A percentile compares a stretch with the other conserved stretches of the same genome.
Evolutionary conservation across 1,140 invertebrate species (phyloP).

Genomic region (Musca vetustissima): DNA sequence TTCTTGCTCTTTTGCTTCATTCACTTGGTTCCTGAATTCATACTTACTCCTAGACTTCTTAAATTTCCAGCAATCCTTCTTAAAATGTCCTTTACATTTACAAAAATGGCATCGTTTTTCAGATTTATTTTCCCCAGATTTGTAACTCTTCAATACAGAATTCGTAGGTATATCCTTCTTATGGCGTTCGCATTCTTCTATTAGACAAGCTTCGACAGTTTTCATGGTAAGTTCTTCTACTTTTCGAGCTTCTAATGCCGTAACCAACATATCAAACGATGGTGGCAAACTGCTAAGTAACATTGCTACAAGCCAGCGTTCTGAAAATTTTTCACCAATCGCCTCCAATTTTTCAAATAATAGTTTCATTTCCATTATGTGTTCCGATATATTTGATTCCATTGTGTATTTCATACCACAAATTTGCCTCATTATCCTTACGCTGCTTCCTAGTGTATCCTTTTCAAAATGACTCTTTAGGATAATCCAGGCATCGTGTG

Average conservation of each 20-base stretch:
- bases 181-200: no score
- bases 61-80: neutral
- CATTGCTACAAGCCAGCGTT: conserved; percentile 28
- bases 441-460: conserved; percentile 29
- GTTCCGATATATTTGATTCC: conserved; percentile 32
- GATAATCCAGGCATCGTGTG: conserved; percentile 29
- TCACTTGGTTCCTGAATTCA: neutral
- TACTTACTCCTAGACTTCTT: neutral
- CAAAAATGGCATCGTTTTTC: neutral
- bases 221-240: no score
- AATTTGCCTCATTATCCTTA: conserved; percentile 24
- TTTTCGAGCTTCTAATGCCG: conserved; percentile 27
- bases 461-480: conserved; percentile 32
- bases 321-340: conserved; percentile 30
- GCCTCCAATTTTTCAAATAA: conserved; percentile 30
- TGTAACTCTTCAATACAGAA: no score
- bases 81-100: neutral
- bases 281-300: no score
- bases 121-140: no score
- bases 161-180: neutral
- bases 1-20: neutral
- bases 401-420: conserved; percentile 20
- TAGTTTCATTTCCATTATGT: no score
- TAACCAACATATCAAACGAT: no score
- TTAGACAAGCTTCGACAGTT: neutral